Conservation (phyloP, 1,140 invertebrate genomes). For the Aleiodes sp. region DNA sequence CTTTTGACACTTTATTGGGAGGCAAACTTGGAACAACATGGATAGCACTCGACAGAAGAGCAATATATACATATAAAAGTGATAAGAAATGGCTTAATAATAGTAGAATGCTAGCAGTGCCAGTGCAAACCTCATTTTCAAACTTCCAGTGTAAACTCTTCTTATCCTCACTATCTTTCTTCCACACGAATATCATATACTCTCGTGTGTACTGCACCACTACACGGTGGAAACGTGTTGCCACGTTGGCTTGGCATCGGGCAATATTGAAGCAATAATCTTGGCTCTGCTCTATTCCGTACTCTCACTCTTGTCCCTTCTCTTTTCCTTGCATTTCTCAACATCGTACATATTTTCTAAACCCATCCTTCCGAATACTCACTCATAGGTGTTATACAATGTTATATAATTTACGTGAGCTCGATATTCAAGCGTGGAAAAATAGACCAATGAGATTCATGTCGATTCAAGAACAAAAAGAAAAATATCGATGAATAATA, state of each 20-base stretch:
- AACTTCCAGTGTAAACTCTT: not conserved
- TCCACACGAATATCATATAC: slow-evolving; percentile 20
- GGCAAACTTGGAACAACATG: no score
- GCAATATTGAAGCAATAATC: slow-evolving; percentile 63
- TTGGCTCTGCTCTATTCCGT: no score
- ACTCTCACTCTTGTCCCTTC: not conserved
- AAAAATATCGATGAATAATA: slow-evolving; percentile 28
- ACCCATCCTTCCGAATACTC: slow-evolving; percentile 9
- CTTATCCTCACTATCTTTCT: slow-evolving; percentile 5
- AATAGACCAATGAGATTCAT: slow-evolving; percentile 11
- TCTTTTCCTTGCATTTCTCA: slow-evolving; percentile 40
- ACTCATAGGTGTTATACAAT: not conserved
- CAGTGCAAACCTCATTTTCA: not conserved
- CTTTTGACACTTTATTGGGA: no score
- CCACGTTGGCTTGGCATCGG: slow-evolving; percentile 51
- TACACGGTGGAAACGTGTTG: slow-evolving; percentile 47
- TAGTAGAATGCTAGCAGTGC: slow-evolving; percentile 42
- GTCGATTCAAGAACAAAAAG: not conserved
- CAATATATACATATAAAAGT: not conserved
- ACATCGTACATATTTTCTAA: slow-evolving; percentile 13
- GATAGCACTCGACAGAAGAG: slow-evolving; percentile 34
- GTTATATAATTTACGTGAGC: slow-evolving; percentile 4
- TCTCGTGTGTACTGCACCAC: slow-evolving; percentile 14
- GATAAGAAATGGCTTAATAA: slow-evolving; percentile 59
- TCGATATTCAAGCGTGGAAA: not conserved